A percentile compares a stretch with the other conserved stretches of the same genome.
phyloP scores from a whole-genome alignment of 2,113 vertebrate genomes.

The Coptodon rendalli region DNA sequence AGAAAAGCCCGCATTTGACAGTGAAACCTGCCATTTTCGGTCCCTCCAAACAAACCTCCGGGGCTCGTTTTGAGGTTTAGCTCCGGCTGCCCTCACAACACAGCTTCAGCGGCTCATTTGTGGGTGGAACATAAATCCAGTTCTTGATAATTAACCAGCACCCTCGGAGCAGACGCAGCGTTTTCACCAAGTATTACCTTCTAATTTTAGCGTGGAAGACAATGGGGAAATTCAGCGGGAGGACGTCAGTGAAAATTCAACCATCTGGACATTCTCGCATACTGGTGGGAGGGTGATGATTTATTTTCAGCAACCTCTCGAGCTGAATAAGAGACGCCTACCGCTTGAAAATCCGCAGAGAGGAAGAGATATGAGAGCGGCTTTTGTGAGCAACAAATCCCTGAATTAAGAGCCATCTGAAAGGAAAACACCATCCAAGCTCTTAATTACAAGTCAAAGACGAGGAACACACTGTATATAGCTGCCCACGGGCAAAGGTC shows the following conservation, averaged over 20 bases:
- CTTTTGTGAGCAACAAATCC: conserved; percentile 53
- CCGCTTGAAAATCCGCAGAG: conserved; percentile 43
- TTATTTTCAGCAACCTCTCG: conserved; percentile 61
- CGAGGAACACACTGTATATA: background rate
- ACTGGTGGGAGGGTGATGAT: conserved; percentile 57
- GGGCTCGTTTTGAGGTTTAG: background rate
- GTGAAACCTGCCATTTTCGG: background rate
- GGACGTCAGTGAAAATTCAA: conserved; percentile 49
- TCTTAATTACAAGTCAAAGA: conserved; percentile 32
- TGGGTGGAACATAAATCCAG: conserved; percentile 48
- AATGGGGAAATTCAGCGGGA: conserved; percentile 62
- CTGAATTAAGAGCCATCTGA: conserved; percentile 61
- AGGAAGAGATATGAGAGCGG: conserved; percentile 15
- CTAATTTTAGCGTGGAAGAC: conserved; percentile 63
- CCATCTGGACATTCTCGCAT: conserved; percentile 59
- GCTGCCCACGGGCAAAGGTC: background rate
- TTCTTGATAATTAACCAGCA: conserved; percentile 57
- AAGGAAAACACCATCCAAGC: conserved; percentile 38
- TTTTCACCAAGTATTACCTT: conserved; percentile 53
- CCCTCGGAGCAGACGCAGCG: conserved; percentile 54
- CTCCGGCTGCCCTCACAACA: background rate
- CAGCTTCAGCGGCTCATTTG: conserved; percentile 6
- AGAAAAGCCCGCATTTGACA: background rate
- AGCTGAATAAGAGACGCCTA: conserved; percentile 50
- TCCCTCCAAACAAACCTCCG: background rate